A percentile compares a stretch with the other conserved stretches of the same genome.
phyloP scores from a whole-genome alignment of 2,113 vertebrate species.

The Cathartes aura region DNA sequence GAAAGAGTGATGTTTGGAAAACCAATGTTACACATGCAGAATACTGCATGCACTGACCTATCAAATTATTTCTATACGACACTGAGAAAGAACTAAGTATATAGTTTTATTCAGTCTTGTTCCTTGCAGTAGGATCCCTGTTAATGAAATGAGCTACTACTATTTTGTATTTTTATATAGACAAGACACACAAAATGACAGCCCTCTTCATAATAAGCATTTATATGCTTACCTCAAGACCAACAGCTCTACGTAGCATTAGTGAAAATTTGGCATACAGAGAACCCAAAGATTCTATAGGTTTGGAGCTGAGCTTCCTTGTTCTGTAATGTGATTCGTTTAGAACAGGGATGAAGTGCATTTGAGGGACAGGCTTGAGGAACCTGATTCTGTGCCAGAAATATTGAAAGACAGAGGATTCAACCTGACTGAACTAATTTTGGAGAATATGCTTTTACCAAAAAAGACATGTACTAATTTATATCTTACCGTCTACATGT shows the following conservation, averaged over 20 bases:
- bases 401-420: background rate
- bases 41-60: background rate
- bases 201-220: background rate
- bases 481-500: background rate
- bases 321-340: background rate
- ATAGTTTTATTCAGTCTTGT: background rate
- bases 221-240: background rate
- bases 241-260: background rate
- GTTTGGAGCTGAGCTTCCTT: background rate
- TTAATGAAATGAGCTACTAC: background rate
- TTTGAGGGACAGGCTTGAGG: background rate
- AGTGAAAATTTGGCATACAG: background rate
- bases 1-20: background rate
- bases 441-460: background rate
- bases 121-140: background rate
- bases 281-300: background rate
- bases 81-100: background rate
- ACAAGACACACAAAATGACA: background rate
- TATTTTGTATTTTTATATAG: background rate
- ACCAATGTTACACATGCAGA: background rate
- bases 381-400: background rate
- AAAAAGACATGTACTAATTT: background rate
- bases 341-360: background rate
- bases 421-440: background rate
- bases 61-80: background rate